Percentiles rank a stretch among this genome's conserved stretches.
phyloP scores from a whole-genome alignment of 2,113 vertebrate species.

The Brachirus orientalis region DNA sequence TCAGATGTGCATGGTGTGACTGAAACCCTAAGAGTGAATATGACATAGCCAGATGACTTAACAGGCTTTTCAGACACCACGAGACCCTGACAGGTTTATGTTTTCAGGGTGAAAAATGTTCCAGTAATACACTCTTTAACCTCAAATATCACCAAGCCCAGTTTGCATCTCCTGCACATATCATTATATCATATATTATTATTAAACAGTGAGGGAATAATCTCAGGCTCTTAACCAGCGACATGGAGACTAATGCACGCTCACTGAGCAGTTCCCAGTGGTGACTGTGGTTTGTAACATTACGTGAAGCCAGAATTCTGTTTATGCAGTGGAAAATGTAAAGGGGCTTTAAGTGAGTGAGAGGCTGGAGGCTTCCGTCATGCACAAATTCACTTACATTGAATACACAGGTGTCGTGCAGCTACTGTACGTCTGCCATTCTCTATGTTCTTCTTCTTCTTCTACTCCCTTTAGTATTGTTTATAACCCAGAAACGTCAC shows the following conservation, averaged over 20 bases:
- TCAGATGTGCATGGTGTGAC: slow-evolving; percentile 21
- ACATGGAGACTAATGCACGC: slow-evolving; percentile 44
- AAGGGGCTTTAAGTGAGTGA: slow-evolving; percentile 42
- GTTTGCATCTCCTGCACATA: background rate
- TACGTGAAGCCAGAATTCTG: slow-evolving; percentile 63
- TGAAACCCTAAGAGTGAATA: slow-evolving; percentile 16
- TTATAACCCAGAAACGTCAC: slow-evolving; percentile 2
- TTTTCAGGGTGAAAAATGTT: background rate
- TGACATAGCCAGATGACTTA: slow-evolving; percentile 9
- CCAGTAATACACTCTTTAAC: background rate
- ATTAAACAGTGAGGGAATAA: slow-evolving; percentile 28
- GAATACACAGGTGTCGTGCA: slow-evolving; percentile 24
- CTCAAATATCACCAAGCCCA: background rate
- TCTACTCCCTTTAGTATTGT: background rate
- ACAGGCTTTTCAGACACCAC: slow-evolving; percentile 18
- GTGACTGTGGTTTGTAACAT: slow-evolving; percentile 51
- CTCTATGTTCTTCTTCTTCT: background rate
- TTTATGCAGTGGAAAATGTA: slow-evolving; percentile 67
- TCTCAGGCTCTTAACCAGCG: slow-evolving; percentile 27
- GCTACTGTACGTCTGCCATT: slow-evolving; percentile 16
- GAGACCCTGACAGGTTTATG: slow-evolving; percentile 7
- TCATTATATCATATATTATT: background rate
- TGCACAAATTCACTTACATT: slow-evolving; percentile 4
- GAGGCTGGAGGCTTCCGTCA: slow-evolving; percentile 12
- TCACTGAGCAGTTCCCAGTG: slow-evolving; percentile 40